Percentiles rank a stretch among this genome's conserved stretches.
phyloP scores from a whole-genome alignment of 2,888 invertebrate genomes.

The Yponomeuta evonymella region DNA sequence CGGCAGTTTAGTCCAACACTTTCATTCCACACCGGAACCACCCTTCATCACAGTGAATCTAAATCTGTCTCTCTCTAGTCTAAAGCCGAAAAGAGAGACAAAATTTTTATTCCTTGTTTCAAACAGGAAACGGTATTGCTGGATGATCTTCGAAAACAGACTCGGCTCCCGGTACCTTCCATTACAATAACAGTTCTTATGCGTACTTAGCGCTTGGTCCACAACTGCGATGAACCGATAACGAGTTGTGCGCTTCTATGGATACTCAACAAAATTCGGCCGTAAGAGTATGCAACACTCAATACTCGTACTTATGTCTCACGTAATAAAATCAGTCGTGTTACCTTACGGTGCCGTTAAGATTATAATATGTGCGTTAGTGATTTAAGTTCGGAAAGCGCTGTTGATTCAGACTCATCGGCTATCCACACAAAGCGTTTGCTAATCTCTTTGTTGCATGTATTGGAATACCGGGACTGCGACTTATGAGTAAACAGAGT shows the following conservation, averaged over 20 bases:
- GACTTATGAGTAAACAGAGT: not conserved
- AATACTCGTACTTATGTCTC: not conserved
- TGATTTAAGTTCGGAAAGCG: not conserved
- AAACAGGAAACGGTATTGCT: not conserved
- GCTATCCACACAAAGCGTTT: conserved; percentile 1
- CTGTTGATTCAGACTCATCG: not conserved
- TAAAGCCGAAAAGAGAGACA: not conserved
- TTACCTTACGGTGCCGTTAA: not conserved
- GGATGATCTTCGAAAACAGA: conserved; percentile 10
- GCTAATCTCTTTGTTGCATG: not conserved
- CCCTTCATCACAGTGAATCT: not conserved
- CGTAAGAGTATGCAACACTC: not conserved
- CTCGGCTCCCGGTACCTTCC: conserved; percentile 18
- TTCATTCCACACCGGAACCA: conserved; percentile 13
- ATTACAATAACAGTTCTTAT: conserved; percentile 39
- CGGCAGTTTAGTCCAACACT: conserved; percentile 18
- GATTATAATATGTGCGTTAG: not conserved
- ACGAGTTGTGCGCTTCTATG: conserved; percentile 29
- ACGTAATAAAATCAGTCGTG: not conserved
- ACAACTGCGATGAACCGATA: conserved; percentile 37
- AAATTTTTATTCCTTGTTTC: not conserved
- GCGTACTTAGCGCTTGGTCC: conserved; percentile 32
- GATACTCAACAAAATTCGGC: not conserved
- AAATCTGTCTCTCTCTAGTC: not conserved
- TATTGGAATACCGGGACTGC: not conserved